Base-by-base conservation (phyloP, 2,113 vertebrate species). In the Opisthocomus hoazin region DNA sequence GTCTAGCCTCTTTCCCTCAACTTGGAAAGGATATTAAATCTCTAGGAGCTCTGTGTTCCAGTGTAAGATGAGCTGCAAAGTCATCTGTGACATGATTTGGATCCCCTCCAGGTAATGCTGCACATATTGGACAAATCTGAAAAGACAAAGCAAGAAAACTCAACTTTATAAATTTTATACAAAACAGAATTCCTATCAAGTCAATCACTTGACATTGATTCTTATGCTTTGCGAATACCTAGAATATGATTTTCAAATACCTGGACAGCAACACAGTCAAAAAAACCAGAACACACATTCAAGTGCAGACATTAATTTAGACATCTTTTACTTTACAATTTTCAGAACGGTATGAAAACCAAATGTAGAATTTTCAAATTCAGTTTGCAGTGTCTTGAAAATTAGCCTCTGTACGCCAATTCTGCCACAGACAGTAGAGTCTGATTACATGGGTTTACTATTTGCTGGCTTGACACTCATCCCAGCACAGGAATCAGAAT, bases 41-140 rank as follows among this genome's bases (percentile, higher is more conserved):
- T 99, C 99, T 99, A 98, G 99, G 99, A 97, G 99, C 99, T 99
- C 99, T 99, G 98, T 99, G 99, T 99, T 99, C 99, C 96, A 99
- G 99, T 98, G 99, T 99, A 97, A 99, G 99, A 98, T 99, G 99
- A 98, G 99, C 99, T 98, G 99, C 99, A 94, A 99, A 99, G 98
- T 99, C 99, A 97, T 99, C 99, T 65, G 99, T 99, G 96, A 99
- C 99, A 53, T 99, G 99, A 99, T 99, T 99, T 8, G 99, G 99
- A 98, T 99, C 99, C 41, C 99, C 99, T 97, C 99, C 99, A 93
- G 99, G 99, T 98, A 99, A 99, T 68, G 99, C 99, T 96, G 99
- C 99, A 97, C 99, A 99, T 97, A 99, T 99, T 79, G 99, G 99
- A 98, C 99, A 99, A 95, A 99, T 99, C 99, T 99, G 98, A 92